Evolutionary conservation across 2,888 invertebrate species (phyloP).

Genomic region (Tachystola acroxantha): DNA sequence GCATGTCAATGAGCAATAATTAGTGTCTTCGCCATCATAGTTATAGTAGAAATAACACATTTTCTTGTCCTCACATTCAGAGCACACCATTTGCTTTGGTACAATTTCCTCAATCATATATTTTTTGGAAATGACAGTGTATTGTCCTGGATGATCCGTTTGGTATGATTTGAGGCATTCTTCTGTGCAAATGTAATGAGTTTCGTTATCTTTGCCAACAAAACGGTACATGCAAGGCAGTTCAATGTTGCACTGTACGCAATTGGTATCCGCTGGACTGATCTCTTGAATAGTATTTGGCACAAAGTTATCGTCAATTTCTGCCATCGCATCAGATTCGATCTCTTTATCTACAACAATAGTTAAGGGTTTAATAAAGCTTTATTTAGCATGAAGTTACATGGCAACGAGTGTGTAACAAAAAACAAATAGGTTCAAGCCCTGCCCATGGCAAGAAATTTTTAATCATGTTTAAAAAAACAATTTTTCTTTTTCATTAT

Average conservation of each 20-base stretch:
- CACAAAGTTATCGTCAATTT: conserved; percentile 40
- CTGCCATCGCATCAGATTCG: conserved; percentile 64
- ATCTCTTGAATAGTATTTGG: conserved; percentile 61
- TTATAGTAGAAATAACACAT: conserved; percentile 65
- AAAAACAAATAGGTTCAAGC: too few species aligned
- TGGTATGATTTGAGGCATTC: conserved; percentile 68
- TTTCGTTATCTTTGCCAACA: conserved; percentile 38
- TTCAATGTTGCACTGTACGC: conserved; percentile 60
- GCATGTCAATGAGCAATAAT: conserved; percentile 76
- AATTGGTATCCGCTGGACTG: conserved; percentile 45
- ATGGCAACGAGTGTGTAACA: too few species aligned
- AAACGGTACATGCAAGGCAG: conserved; percentile 50
- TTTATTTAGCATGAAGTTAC: background rate
- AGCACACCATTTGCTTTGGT: conserved; percentile 44
- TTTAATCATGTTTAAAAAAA: too few species aligned
- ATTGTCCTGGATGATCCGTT: conserved; percentile 46
- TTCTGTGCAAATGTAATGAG: conserved; percentile 62
- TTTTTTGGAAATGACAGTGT: conserved; percentile 45
- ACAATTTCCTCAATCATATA: conserved; percentile 60
- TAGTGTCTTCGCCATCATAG: conserved; percentile 61
- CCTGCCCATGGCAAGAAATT: too few species aligned
- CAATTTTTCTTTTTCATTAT: too few species aligned
- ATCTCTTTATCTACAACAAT: conserved; percentile 64
- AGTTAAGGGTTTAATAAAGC: too few species aligned
- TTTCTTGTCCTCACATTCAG: conserved; percentile 65